Evolutionary conservation across 2,888 invertebrate species (phyloP), one percentile per base, ranked within the genome.

Genomic region (Bibio marci): DNA sequence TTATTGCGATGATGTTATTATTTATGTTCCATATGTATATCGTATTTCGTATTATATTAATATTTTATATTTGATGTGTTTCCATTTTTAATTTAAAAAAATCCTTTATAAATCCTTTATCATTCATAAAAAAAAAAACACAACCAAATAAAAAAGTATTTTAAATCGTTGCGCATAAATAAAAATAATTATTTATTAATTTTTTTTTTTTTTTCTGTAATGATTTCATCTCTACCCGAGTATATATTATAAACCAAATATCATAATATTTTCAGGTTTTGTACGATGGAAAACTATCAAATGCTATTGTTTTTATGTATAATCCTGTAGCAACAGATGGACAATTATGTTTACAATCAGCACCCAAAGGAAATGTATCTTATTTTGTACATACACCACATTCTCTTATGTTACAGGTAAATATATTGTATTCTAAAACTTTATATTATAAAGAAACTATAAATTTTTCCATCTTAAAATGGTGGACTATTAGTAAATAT

Each of bases 331-430:
- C 98, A 46, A 98, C 98, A 47, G 97, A 98, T 66, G 90, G 94
- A 48, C 97, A 98, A 66, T 73, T 99, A 46, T 97, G 97, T 66
- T 74, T 98, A 49, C 95, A 97, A 67, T 94, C 94, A 36, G 91
- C 95, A 49, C 95, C 97, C 41, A 97, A 95, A 67, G 91, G 91
- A 57, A 95, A 94, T 65, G 74, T 83, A 52, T 88, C 92, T 48
- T 94, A 88, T 70, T 99, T 98, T 71, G 92, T 97, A 56, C 98
- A 98, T 69, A 92, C 94, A 48, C 97, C 98, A 39, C 98, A 99
- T 66, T 97, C 97, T 48, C 78, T 98, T 53, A 98, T 98, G 97
- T 75, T 94, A 53, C 88, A 90, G 80, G 87, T 87, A 65, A 65
- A 63, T 30, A 22, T 22, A 22, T 22, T 22, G 8, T 8, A 22